These are phyloP conservation scores for Tipula helvola DNA, from an alignment of 2,888 invertebrate species.

Conservation along the genomic window DNA sequence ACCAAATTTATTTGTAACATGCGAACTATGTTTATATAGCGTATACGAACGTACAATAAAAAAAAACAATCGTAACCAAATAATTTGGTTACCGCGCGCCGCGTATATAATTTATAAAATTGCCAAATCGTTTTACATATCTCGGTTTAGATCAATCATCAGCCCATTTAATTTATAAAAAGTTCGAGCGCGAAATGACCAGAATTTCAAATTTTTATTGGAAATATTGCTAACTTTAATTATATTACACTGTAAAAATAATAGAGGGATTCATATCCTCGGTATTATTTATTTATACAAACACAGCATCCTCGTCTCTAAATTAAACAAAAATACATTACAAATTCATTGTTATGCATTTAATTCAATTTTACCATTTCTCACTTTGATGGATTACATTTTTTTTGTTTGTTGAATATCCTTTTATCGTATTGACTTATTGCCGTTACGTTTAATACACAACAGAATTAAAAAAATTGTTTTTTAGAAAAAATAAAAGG, in stretches of 20 bases:
- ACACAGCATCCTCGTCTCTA: background rate
- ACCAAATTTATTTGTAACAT: background rate
- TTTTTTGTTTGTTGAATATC: background rate
- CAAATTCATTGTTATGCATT: conserved; percentile 4
- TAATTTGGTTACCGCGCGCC: background rate
- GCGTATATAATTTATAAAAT: background rate
- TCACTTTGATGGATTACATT: conserved; percentile 4
- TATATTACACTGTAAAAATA: background rate
- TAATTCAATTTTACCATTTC: conserved; percentile 4
- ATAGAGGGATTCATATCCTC: background rate
- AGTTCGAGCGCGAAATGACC: background rate
- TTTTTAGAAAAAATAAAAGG: background rate
- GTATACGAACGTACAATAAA: background rate
- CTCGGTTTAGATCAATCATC: background rate
- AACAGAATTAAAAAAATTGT: background rate
- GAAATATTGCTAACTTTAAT: too few species aligned
- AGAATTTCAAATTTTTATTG: too few species aligned
- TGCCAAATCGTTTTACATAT: background rate
- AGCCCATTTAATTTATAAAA: background rate
- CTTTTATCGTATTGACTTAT: background rate
- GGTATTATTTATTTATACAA: background rate
- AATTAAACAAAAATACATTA: background rate
- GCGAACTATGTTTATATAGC: background rate
- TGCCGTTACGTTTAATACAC: background rate
- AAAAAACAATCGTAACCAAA: background rate